Evolutionary conservation across 2,888 invertebrate genomes (phyloP), one percentile per base, ranked within the genome.

Genomic region (Palloptera scutellata): DNA sequence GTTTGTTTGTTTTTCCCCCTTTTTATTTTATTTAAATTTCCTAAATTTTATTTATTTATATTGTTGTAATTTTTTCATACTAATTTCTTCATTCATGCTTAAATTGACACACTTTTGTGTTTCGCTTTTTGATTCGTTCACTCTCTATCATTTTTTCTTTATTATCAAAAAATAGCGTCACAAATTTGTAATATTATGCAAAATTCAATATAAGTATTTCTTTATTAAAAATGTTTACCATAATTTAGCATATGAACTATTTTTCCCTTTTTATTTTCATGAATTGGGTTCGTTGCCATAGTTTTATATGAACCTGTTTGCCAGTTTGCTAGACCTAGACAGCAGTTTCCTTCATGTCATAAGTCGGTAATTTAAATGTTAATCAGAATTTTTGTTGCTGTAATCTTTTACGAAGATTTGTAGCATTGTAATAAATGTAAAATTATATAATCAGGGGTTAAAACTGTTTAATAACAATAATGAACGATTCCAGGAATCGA

Each of bases 81-180:
- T 12, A 53, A 53, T 53, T 53, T 12, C 17, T 6, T 53, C 53
- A 53, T n/a, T 53, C 53, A 48, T 48, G 19, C 19, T 17, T n/a
- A 53, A 53, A 53, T 11, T 53, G 53, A 53, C 53, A 53, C 53
- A 53, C 53, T 53, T 53, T 53, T 53, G 5, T 48, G 48, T 48
- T 13, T 48, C 10, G 48, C 11, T 13, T 15, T 13, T 48, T 15
- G 8, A 6, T 15, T n/a, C 10, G 15, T 48, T 48, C 48, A 11
- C 48, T 30, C 30, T 30, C 30, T 30, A 30, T 30, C 30, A 6
- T 6, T 30, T 6, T 30, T 30, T 30, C 6, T 30, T 30, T 30
- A 30, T 30, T 6, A 30, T 30, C 6, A 30, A 30, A n/a, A 30
- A 30, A 30, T 30, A 30, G 30, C 30, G 30, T 30, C 30, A 30